Conservation (phyloP, 2,113 vertebrate genomes). For the Phalacrocorax brasilianus region DNA sequence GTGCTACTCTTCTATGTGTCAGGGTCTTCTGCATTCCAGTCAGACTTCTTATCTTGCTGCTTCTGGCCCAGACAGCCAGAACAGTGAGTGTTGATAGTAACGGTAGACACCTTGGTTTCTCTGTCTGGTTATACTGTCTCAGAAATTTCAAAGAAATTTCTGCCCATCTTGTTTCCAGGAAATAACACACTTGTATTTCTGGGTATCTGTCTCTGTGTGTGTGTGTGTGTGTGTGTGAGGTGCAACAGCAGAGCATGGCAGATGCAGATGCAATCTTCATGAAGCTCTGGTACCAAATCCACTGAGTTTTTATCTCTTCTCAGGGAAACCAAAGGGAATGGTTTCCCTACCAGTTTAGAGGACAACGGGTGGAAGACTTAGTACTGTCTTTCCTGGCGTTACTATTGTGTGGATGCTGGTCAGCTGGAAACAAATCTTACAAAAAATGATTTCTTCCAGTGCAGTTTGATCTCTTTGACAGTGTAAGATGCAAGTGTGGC, state of each 20-base stretch:
- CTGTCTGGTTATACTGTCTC: background rate
- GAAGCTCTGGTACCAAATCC: background rate
- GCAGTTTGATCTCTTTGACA: background rate
- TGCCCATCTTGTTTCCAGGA: background rate
- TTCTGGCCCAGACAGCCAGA: background rate
- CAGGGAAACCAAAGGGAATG: background rate
- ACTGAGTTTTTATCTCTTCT: background rate
- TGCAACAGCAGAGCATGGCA: background rate
- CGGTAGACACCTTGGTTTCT: background rate
- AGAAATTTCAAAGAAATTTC: background rate
- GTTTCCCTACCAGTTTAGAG: background rate
- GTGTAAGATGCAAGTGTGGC: background rate
- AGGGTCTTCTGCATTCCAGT: background rate
- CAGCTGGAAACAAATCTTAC: background rate
- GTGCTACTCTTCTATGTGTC: rapidly evolving
- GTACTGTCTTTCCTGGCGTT: background rate
- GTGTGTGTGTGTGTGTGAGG: background rate
- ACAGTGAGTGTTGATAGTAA: background rate
- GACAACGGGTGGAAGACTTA: background rate
- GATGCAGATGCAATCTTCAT: background rate
- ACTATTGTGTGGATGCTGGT: background rate
- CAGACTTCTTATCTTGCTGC: background rate
- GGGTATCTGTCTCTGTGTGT: background rate
- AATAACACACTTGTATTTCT: background rate
- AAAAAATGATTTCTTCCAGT: background rate